Evolutionary conservation across 2,888 invertebrate species (phyloP).

Genomic region (Mythimna loreyi): DNA sequence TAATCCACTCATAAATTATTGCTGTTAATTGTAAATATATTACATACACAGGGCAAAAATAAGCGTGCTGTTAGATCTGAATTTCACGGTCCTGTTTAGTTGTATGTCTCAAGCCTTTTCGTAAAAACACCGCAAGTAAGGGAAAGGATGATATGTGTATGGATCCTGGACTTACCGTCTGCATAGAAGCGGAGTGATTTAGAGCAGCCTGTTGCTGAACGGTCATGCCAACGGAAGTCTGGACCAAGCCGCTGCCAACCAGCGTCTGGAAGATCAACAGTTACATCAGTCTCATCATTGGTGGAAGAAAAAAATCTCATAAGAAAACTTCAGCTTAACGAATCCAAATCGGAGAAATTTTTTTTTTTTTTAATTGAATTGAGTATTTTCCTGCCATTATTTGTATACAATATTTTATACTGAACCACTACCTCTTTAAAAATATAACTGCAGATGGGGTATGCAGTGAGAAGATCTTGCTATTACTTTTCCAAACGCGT

Average conservation of each 20-base stretch:
- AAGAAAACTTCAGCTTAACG: not conserved
- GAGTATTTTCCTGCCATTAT: too few relatives aligned
- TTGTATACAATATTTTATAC: too few relatives aligned
- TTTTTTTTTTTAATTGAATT: too few relatives aligned
- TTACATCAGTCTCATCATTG: not conserved
- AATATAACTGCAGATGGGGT: too few relatives aligned
- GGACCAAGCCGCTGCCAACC: constrained; percentile 81
- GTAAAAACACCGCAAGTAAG: constrained; percentile 6
- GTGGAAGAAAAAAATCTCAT: not conserved
- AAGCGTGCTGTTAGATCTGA: not conserved
- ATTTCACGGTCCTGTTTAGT: not conserved
- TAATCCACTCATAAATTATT: not conserved
- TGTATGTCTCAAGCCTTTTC: constrained; percentile 1
- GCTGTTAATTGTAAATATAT: not conserved
- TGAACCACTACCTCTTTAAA: too few relatives aligned
- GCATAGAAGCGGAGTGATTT: constrained; percentile 77
- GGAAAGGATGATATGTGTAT: too few relatives aligned
- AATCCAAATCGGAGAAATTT: not conserved
- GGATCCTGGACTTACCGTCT: constrained; percentile 75
- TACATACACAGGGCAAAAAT: not conserved
- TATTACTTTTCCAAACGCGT: too few relatives aligned
- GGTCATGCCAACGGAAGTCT: constrained; percentile 84
- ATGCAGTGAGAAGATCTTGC: too few relatives aligned
- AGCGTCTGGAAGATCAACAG: constrained; percentile 69
- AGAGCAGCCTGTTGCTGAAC: constrained; percentile 75